Evolutionary conservation across 2,797 vertebrate species (phyloP).

Genomic region (Peromyscus aztecus): DNA sequence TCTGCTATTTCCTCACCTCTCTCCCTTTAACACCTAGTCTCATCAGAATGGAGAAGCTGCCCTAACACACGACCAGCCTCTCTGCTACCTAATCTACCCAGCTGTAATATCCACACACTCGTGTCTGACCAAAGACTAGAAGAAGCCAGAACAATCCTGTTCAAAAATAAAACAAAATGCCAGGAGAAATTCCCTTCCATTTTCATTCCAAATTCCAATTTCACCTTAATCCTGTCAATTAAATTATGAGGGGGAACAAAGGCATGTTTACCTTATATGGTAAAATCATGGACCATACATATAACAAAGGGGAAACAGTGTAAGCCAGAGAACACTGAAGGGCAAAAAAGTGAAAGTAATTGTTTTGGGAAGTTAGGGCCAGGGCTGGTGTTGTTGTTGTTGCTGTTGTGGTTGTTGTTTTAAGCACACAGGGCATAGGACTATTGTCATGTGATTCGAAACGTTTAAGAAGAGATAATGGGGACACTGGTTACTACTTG

Average conservation of each 20-base stretch:
- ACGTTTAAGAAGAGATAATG: background rate
- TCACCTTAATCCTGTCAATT: constrained; percentile 22
- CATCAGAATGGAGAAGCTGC: constrained; percentile 23
- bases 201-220: constrained; percentile 58
- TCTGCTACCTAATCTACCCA: background rate
- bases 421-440: background rate
- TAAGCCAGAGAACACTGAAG: constrained; percentile 21
- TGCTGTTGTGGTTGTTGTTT: no score
- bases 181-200: constrained; percentile 5
- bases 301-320: background rate
- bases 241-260: constrained; percentile 18
- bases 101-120: background rate
- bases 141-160: background rate
- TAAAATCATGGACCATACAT: background rate
- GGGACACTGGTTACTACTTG: background rate
- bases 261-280: background rate
- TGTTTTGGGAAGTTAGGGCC: background rate
- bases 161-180: constrained; percentile 47
- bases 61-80: constrained; percentile 28
- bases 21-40: background rate
- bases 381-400: background rate
- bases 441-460: background rate
- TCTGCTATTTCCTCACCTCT: constrained; percentile 26
- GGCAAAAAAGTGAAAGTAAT: constrained; percentile 30
- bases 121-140: constrained; percentile 48